Base-by-base conservation (phyloP, 2,888 invertebrate genomes). In the Acleris cristana region DNA sequence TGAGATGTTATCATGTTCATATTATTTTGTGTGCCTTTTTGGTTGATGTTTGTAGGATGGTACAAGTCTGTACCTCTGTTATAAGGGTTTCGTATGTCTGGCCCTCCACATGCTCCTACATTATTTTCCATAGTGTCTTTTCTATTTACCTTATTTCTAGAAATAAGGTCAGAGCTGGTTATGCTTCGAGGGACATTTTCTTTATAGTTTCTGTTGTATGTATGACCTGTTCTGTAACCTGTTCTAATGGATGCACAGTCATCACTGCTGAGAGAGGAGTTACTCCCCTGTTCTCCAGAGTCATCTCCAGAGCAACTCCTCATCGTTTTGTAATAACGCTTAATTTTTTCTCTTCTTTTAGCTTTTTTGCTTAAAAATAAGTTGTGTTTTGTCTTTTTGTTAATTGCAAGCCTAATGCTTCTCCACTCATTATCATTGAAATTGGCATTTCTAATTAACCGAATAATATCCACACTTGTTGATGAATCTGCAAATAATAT, bases 191-290 rank as follows among this genome's bases (percentile, higher is more conserved):
- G 77, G 69, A 76, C 70, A 56, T 80, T 81, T 58, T 76, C 74
- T 69, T 74, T 81, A 64, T 73, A 76, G 56, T 73, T 68, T 48
- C 72, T 69, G 18, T 34, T 63, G 21, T 59, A 19, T 63, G 7
- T 30, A 53, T 44, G 45, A 16, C 19, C 60, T 16, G 16, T 56
- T 23, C 63, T 71, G n/a, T 65, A 54, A 12, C 70, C 74, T 53
- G 83, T 84, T 71, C 74, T 80, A 26, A 72, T 72, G 2, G 89
- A 88, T 66, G 76, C 79, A 69, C 80, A 78, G 72, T 87, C 88
- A 79, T 89, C 86, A 78, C 87, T 87, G 68, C 87, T 88, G 26
- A 83, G 69, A 6, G 90, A 88, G 23, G 90, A 90, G 71, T 86
- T 79, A 79, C 89, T 88, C 18, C 80, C 89, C 70, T 79, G 80